Evolutionary conservation across 2,113 vertebrate species (phyloP).

Genomic region (Equus przewalskii): DNA sequence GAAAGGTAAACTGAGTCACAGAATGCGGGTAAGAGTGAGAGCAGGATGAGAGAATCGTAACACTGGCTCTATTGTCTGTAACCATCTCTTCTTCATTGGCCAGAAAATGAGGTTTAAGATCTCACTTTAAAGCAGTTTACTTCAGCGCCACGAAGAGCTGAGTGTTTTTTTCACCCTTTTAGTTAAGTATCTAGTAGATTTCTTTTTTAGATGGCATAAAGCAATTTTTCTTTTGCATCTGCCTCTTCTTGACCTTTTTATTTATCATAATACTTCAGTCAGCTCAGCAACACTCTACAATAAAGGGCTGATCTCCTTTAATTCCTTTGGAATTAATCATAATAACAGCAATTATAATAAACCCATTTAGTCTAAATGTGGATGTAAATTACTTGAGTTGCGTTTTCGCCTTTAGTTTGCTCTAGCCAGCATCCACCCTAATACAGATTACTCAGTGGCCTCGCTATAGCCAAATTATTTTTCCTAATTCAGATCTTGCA

Average conservation of each 20-base stretch:
- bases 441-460: constrained; percentile 56
- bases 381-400: constrained; percentile 85
- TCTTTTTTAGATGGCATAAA: constrained; percentile 66
- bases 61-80: neutral
- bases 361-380: constrained; percentile 86
- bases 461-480: constrained; percentile 73
- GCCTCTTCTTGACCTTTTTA: constrained; percentile 83
- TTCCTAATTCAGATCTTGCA: constrained; percentile 48
- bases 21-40: neutral
- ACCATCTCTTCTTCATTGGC: neutral
- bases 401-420: constrained; percentile 79
- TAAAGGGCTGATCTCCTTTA: constrained; percentile 84
- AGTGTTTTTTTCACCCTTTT: constrained; percentile 62
- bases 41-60: neutral
- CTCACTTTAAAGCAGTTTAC: constrained; percentile 73
- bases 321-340: constrained; percentile 88
- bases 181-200: constrained; percentile 73
- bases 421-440: constrained; percentile 81
- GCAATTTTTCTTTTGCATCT: constrained; percentile 72
- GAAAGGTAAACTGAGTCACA: constrained; percentile 35
- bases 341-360: constrained; percentile 89
- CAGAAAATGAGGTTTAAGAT: constrained; percentile 67
- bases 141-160: constrained; percentile 56
- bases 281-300: constrained; percentile 63
- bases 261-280: constrained; percentile 79